Evolutionary conservation across 2,113 vertebrate genomes (phyloP), one percentile per base, ranked within the genome.

Genomic region (Tamias sibiricus): DNA sequence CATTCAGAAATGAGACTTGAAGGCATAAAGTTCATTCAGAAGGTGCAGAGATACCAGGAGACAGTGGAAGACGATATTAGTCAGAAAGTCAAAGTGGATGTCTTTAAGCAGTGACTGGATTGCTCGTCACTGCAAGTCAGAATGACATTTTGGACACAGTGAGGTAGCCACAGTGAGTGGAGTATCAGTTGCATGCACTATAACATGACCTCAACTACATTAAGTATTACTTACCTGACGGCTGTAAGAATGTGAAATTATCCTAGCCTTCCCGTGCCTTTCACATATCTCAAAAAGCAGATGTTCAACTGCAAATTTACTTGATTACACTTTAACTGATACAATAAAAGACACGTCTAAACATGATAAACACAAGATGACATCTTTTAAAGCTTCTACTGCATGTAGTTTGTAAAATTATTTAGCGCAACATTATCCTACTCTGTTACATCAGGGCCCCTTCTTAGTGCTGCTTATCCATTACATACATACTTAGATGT

Each of bases 91-190:
- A 79, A 77, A 49, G 12, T 37, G 8, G 26, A 12, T 28, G 8
- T 40, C 32, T 32, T 20, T 7, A n/a, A 28, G 2, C 19, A 69
- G 35, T 57, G 3, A 7, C 12, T 6, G 2, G 14, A 14, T 77
- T 5, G 1, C 6, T 30, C 47, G 11, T 22, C 17, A 20, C 32
- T 20, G 2, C 26, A 20, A 69, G n/a, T 32, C 26, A 35, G 17
- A 12, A 30, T 64, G 5, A 14, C 5, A 83, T 2, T 8, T 1
- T 54, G 42, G 80, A 24, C 17, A 69, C 3, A 42, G 17, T 4
- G 5, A 71, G 4, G 26, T 3, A 1, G 26, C 8, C 24, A 16
- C n/a, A 30, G 13, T 8, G 2, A 16, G 7, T 3, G 2, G 10
- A 44, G 24, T 7, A 35, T 4, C 7, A 7, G 35, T 1, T 47